Evolutionary conservation across 1,140 invertebrate species (phyloP).

Genomic region (Pseudomyrmex pallidus): DNA sequence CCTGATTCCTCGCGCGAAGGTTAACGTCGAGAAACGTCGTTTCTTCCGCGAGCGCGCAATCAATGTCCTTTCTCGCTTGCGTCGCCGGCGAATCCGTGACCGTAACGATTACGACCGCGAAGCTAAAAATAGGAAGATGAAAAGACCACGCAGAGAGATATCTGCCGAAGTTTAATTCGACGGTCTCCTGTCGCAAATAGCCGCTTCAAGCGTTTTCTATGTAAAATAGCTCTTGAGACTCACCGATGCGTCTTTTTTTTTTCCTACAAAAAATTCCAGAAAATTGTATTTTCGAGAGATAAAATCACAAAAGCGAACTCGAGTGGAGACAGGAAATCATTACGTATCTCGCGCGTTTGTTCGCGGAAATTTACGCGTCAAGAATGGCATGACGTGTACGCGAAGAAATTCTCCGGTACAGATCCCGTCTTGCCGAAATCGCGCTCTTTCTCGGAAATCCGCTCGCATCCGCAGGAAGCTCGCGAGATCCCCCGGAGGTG

Average conservation of each 20-base stretch:
- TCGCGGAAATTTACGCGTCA: not conserved
- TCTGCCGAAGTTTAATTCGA: too few relatives aligned
- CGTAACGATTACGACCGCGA: slow-evolving; percentile 5
- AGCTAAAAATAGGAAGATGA: slow-evolving; percentile 9
- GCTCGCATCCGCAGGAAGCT: slow-evolving; percentile 10
- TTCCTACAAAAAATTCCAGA: not conserved
- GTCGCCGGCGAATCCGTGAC: slow-evolving; percentile 3
- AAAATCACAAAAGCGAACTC: too few relatives aligned
- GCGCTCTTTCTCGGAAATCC: slow-evolving; percentile 12
- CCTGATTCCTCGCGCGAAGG: not conserved
- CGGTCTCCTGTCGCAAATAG: not conserved
- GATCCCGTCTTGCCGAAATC: not conserved
- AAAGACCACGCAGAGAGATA: not conserved
- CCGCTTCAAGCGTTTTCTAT: not conserved
- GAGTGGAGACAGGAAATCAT: too few relatives aligned
- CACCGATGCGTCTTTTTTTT: not conserved
- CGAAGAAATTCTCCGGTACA: not conserved
- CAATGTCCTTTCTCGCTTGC: slow-evolving; percentile 17
- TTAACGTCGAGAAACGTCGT: slow-evolving; percentile 21
- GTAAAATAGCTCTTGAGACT: not conserved
- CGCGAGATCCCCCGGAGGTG: not conserved
- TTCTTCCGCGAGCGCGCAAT: slow-evolving; percentile 22
- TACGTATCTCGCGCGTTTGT: not conserved
- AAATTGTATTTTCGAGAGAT: too few relatives aligned
- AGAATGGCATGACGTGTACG: not conserved